Base-by-base conservation (phyloP, 1,140 invertebrate genomes). In the Megalonaias nervosa region DNA sequence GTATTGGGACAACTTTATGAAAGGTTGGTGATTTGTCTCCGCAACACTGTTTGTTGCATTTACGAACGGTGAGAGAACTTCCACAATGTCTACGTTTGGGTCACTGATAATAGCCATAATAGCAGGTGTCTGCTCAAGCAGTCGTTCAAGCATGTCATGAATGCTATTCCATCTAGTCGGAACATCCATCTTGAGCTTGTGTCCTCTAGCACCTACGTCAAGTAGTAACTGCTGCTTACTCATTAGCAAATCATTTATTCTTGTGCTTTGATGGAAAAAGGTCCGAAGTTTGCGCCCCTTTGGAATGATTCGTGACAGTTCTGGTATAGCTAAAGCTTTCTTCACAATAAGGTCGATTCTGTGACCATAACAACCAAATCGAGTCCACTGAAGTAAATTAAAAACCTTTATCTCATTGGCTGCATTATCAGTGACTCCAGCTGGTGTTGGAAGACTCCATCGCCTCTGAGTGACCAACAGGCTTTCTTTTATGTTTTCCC, bases 331-430 rank as follows among this genome's bases (percentile, higher is more conserved):
- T 17, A n/a, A n/a, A 79, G 67, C 21, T 65, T 79, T 31, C 57
- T 75, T 72, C 26, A 75, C 78, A 2, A 68, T 55, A 12, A 80
- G 21, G 38, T 80, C 72, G 19, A 80, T 61, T 3, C 73, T 38
- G 61, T 80, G 74, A 6, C 73, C 73, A 72, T 80, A 80, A 67
- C 78, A 80, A 1, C 74, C 78, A 62, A 80, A 72, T 14, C 69
- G 48, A 14, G 6, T 31, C 73, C 67, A 75, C 2, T 59, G 38
- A 48, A 79, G 23, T 5, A 75, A 48, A 48, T 75, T 60, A 70
- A 65, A 61, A 5, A 67, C 67, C 26, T 75, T 75, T 59, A 26
- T 31, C 55, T 79, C 72, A 56, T 75, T 75, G 31, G 72, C 67
- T 15, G 77, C 68, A 61, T 79, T 79, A 60, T 79, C 72, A 23